Base-by-base conservation (phyloP, 2,888 invertebrate species). In the Biston betularia region DNA sequence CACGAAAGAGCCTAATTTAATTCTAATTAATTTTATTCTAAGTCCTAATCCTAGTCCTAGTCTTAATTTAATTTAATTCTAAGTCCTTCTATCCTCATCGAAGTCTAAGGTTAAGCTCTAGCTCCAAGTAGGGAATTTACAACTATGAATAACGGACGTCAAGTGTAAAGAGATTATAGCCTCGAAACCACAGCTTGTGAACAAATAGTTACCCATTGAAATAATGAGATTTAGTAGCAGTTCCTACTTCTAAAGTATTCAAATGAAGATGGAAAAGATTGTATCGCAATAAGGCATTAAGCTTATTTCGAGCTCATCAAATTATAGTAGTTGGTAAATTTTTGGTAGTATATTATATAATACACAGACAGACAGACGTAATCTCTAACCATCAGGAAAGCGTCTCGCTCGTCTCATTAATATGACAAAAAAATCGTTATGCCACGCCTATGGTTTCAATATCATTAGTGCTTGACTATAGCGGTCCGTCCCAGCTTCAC, bases 111-210 rank as follows among this genome's bases (percentile, higher is more conserved):
- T 48, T 53, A 48, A 6, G 1, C 34, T 34, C 14, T 45, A 48
- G 14, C 33, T 35, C 44, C 8, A 55, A 56, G 15, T 44, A 60
- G 59, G 44, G 55, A 46, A 56, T 65, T 68, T 69, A 66, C 33
- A 59, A 66, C 72, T 55, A 55, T 71, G 70, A 75, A 76, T 76
- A 65, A 68, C 52, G 55, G 68, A 70, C 69, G 72, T 78, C 73
- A 76, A 71, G 77, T 80, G 78, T 85, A 77, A 82, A 79, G 73
- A 80, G 80, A 85, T 87, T 84, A 86, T 68, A 64, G 69, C 76
- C 70, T 71, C 69, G 61, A 74, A 79, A 74, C 78, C 63, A 73
- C 62, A 69, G 72, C 71, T 75, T 74, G 73, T 76, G 69, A 79
- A 80, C 76, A 77, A 79, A 81, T 79, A 59, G 65, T 61, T 56